Percentiles rank a stretch among this genome's conserved stretches.
Conservation (phyloP, 35 echinoderm and acorn worm genomes). For the Heliocidaris erythrogramma region DNA sequence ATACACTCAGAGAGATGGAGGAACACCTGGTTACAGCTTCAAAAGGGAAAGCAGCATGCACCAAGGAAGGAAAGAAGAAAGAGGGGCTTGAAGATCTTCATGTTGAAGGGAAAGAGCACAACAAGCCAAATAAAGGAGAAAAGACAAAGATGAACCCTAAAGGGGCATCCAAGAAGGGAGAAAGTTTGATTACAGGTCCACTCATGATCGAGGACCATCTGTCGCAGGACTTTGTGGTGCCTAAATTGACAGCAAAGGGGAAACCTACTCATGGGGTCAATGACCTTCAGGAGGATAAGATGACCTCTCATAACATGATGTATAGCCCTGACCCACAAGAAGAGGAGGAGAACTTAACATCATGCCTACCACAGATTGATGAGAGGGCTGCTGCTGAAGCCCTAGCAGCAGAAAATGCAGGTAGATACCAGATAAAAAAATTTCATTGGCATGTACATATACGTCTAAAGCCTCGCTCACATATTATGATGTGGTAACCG, state of each 20-base stretch:
- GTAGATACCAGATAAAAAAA: not conserved
- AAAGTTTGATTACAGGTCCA: not conserved
- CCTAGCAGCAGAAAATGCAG: constrained; percentile 31
- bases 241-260: not conserved
- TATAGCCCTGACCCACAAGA: constrained; percentile 10
- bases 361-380: constrained; percentile 19
- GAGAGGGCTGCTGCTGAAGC: not conserved
- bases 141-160: not conserved
- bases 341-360: not conserved
- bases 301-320: not conserved
- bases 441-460: not conserved
- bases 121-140: not conserved
- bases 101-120: not conserved
- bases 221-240: constrained; percentile 12
- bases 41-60: not conserved
- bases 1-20: not conserved
- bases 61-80: constrained; percentile 4
- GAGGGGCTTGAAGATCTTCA: not conserved
- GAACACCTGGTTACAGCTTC: not conserved
- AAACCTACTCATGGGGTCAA: not conserved
- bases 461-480: no score
- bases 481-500: no score
- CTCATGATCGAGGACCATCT: constrained; percentile 19
- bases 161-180: not conserved
- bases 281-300: not conserved